These are phyloP conservation scores for Arge pagana DNA, from an alignment of 2,888 invertebrate genomes.

Conservation along the genomic window DNA sequence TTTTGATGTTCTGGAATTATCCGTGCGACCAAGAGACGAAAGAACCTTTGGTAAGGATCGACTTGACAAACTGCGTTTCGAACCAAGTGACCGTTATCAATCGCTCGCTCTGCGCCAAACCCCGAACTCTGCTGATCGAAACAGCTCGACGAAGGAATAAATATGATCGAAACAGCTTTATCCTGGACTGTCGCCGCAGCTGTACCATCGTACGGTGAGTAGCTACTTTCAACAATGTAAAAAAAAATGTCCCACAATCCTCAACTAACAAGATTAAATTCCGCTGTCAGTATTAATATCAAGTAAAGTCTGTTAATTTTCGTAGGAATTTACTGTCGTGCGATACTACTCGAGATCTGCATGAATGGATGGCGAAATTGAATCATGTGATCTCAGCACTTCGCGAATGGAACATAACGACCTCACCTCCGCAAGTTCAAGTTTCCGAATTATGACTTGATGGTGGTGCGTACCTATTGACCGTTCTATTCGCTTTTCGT, in stretches of 20 bases:
- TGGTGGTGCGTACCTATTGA: too few relatives aligned
- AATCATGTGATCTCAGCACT: slow-evolving; percentile 58
- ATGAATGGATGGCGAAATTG: slow-evolving; percentile 58
- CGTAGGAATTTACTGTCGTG: slow-evolving; percentile 56
- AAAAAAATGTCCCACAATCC: neutral
- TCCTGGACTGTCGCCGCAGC: slow-evolving; percentile 30
- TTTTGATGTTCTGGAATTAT: slow-evolving; percentile 61
- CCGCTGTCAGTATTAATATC: neutral
- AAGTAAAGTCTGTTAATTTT: slow-evolving; percentile 14
- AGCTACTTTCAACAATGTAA: neutral
- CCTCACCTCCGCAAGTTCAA: slow-evolving; percentile 34
- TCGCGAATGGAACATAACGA: slow-evolving; percentile 55
- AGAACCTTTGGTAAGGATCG: slow-evolving; percentile 51
- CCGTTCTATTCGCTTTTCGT: too few relatives aligned
- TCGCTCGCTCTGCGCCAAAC: slow-evolving; percentile 59
- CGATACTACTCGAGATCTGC: slow-evolving; percentile 58
- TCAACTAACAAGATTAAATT: neutral
- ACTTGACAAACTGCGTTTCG: slow-evolving; percentile 54
- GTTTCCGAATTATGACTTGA: slow-evolving; percentile 10
- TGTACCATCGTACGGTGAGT: slow-evolving; percentile 37
- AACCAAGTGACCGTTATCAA: slow-evolving; percentile 50
- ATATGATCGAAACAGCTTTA: slow-evolving; percentile 32
- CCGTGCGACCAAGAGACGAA: slow-evolving; percentile 56
- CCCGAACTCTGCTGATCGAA: slow-evolving; percentile 57
- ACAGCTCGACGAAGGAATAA: slow-evolving; percentile 35